A percentile compares a stretch with the other conserved stretches of the same genome.
Conservation (phyloP, 2,888 invertebrate genomes). For the Cecidostiba fungosa region DNA sequence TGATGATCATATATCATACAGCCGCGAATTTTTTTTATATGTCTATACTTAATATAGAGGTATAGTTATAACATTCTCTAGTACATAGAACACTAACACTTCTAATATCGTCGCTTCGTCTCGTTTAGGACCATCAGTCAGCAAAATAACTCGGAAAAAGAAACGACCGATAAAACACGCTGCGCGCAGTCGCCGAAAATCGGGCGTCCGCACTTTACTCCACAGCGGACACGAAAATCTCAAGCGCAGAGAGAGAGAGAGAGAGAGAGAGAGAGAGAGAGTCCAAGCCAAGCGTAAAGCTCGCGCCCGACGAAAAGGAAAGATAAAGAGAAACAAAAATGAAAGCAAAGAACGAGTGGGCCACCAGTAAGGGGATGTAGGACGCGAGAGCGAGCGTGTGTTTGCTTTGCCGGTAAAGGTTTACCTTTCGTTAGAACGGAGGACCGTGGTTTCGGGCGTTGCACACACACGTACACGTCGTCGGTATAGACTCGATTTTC, state of each 20-base stretch:
- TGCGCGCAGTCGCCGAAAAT: neutral
- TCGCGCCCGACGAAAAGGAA: conserved; percentile 21
- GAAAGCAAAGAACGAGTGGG: neutral
- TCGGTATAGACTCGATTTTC: neutral
- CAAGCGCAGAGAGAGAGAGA: neutral
- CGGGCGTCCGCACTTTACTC: neutral
- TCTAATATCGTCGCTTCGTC: too few species aligned
- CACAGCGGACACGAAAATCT: conserved; percentile 12
- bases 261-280: neutral
- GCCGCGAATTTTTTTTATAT: too few species aligned
- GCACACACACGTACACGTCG: conserved; percentile 24
- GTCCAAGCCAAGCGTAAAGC: conserved; percentile 33
- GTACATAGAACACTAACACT: too few species aligned
- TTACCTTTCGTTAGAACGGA: conserved; percentile 76
- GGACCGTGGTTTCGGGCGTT: conserved; percentile 68
- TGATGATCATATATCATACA: too few species aligned
- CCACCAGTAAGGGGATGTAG: conserved; percentile 40
- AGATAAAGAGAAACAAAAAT: conserved; percentile 41
- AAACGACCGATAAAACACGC: neutral
- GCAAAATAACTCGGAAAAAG: neutral
- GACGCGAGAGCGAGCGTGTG: conserved; percentile 62
- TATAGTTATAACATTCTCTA: too few species aligned
- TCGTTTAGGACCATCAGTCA: too few species aligned
- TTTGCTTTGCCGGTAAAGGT: conserved; percentile 73
- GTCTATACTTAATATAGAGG: too few species aligned